Evolutionary conservation across 2,113 vertebrate species (phyloP), one percentile per base, ranked within the genome.

Genomic region (Petroica traversi): DNA sequence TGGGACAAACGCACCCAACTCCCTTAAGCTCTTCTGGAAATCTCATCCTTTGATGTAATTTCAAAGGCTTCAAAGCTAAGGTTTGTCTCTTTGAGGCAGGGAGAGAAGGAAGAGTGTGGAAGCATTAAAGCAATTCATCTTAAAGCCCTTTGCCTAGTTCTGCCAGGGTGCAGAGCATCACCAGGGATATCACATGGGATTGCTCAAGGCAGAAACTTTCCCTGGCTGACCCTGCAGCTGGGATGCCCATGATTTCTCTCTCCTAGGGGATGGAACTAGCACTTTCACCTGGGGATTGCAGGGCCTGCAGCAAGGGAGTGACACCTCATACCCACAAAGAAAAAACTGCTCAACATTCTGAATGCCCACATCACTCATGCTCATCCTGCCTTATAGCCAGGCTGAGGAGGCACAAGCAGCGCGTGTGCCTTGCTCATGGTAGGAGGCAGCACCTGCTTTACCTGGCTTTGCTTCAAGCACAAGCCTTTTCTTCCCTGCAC

Each of bases 61-160:
- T 97, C 94, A 96, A 95, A 95, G 78, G 59, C 84, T 95, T 97
- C 81, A 95, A 92, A 96, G 92, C 74, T 85, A 72, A 85, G 41
- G 41, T 81, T 89, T 91, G 26, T 82, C 46, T 88, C 95, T 93
- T 95, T 92, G 87, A 95, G 91, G 54, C 20, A 10, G 40, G 25
- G 83, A 76, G 80, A 91, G 91, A 85, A 75, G 55, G 58, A 92
- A 58, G 46, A 71, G 36, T 14, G 61, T 31, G 24, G 73, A 77
- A 95, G 38, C 4, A 0, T 51, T 89, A 82, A 91, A 92, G 38
- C 38, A 91, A 82, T 54, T 72, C 58, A 61, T 63, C 41, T 29
- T 67, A 72, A 87, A 87, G 23, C 31, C 28, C 45, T 95, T 71
- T 84, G 48, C 76, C 43, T 85, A 18, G 19, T 52, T 68, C 57